Conservation (phyloP, 1,140 invertebrate genomes). For the Nephila pilipes region DNA sequence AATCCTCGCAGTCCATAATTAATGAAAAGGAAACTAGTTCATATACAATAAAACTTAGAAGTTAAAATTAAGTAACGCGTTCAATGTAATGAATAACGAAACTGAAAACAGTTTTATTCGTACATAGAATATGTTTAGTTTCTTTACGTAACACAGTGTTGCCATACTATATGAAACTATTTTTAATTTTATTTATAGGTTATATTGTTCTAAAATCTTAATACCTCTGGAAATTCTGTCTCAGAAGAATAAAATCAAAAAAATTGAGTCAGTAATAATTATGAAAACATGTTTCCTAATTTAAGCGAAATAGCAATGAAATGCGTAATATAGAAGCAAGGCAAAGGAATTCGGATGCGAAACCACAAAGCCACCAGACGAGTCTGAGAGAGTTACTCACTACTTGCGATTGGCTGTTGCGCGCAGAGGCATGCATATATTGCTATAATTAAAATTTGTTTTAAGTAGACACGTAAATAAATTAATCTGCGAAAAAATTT, state of each 20-base stretch:
- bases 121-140: neutral
- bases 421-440: neutral
- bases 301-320: neutral
- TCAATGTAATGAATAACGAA: neutral
- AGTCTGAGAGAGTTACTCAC: constrained; percentile 9
- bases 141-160: neutral
- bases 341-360: constrained; percentile 36
- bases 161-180: neutral
- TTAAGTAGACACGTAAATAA: neutral
- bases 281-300: no score
- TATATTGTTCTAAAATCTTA: neutral
- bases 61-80: no score
- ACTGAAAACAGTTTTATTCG: neutral
- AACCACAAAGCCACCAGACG: constrained; percentile 36
- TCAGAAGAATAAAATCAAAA: no score
- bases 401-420: neutral
- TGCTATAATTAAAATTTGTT: constrained; percentile 14
- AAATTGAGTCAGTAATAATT: no score
- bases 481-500: no score
- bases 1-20: neutral
- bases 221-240: neutral
- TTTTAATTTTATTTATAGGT: neutral
- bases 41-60: neutral
- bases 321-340: neutral
- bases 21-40: neutral